These are phyloP conservation scores for Montifringilla adamsi DNA, from an alignment of 2,113 vertebrate species.

Conservation along the genomic window DNA sequence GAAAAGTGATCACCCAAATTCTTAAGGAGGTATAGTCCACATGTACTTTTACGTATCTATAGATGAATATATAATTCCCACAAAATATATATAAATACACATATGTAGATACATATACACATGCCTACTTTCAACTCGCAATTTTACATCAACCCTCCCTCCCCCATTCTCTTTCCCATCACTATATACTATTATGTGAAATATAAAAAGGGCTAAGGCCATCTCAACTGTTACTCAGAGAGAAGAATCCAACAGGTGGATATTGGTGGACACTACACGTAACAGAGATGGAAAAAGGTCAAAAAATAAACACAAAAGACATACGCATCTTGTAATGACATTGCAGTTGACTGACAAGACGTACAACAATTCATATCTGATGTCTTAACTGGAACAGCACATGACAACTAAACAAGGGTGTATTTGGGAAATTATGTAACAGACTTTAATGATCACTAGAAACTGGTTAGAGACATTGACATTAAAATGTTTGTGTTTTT, in stretches of 20 bases:
- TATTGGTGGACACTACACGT: accelerated
- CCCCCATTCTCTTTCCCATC: background rate
- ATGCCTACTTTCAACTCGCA: background rate
- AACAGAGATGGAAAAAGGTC: background rate
- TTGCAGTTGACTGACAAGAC: background rate
- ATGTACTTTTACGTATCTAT: background rate
- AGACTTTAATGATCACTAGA: background rate
- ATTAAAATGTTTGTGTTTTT: background rate
- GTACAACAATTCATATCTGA: background rate
- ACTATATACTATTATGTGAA: background rate
- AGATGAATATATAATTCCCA: background rate
- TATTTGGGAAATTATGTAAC: background rate
- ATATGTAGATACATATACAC: no score
- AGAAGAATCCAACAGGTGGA: background rate
- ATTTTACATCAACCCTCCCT: background rate
- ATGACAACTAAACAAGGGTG: background rate
- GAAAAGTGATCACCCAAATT: background rate
- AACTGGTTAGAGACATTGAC: background rate
- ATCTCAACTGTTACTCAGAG: background rate
- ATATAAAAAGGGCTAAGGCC: background rate
- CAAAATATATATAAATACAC: background rate
- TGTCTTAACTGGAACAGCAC: background rate
- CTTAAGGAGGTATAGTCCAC: background rate
- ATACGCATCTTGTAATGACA: background rate
- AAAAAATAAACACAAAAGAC: background rate